Evolutionary conservation across 2,888 invertebrate genomes (phyloP), one percentile per base, ranked within the genome.

Genomic region (Blomia tropicalis): DNA sequence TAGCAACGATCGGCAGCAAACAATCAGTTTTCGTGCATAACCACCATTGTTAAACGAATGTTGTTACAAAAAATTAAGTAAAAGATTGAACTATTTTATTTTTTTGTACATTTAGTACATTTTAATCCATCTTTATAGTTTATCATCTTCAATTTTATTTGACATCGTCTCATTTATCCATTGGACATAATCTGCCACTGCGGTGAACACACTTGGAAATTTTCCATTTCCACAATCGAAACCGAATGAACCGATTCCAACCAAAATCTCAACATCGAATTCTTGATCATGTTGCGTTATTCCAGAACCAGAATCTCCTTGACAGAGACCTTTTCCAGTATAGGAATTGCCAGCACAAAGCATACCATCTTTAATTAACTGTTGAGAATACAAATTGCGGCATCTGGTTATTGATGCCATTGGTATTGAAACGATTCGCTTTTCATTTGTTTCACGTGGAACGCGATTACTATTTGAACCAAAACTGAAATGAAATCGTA

Each of bases 291-390:
- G 22, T 27, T 47, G 51, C 5, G 27, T 27, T 11, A 27, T 7
- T 11, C 51, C 51, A 22, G 51, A 47, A n/a, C 51, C 51, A n/a
- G 51, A 7, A 27, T 47, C 51, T 11, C 51, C 51, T n/a, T 47
- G 51, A n/a, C 51, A 47, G 14, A 47, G 51, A 11, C 51, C 51
- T 27, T 22, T 27, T 11, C 51, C 51, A n/a, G 51, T 47, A n/a
- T 47, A 47, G 7, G 51, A 47, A 27, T 47, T 27, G 22, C 51
- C 51, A n/a, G 51, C 51, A 27, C 51, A 47, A n/a, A 47, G 51
- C 51, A 25, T 22, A 11, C 51, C 51, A 11, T 22, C 22, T 7
- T 7, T 14, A n/a, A 47, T 47, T 11, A 47, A n/a, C 7, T 47
- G 7, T 27, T 47, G 51, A 11, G 23, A 22, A n/a, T 47, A 47